A percentile compares a stretch with the other conserved stretches of the same genome.
These are phyloP conservation scores for Trachurus trachurus DNA, from an alignment of 2,797 vertebrate genomes.

Conservation along the genomic window DNA sequence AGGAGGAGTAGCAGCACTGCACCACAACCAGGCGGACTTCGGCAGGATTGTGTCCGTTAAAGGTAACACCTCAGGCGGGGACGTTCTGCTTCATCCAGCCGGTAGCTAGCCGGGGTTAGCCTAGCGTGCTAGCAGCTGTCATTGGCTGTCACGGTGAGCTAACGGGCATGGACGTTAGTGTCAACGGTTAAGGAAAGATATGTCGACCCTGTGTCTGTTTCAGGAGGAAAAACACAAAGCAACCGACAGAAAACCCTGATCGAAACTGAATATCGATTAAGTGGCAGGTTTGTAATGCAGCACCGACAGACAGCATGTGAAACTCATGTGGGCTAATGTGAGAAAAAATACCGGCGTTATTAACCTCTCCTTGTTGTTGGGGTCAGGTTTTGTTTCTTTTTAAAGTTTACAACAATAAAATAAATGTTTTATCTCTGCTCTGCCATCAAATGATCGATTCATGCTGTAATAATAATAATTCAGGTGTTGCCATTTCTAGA, in stretches of 20 bases:
- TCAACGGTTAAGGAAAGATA: conserved; percentile 1
- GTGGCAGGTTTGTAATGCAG: background rate
- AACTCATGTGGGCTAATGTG: background rate
- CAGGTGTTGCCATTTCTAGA: background rate
- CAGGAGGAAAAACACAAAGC: background rate
- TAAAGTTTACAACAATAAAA: background rate
- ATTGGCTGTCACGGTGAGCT: conserved; percentile 5
- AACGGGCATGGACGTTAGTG: background rate
- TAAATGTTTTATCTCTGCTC: background rate
- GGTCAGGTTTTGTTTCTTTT: background rate
- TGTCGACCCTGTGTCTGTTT: background rate
- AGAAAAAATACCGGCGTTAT: background rate
- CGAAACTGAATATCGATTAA: background rate
- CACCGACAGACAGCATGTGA: background rate
- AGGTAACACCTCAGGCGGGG: conserved; percentile 26
- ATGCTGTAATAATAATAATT: background rate
- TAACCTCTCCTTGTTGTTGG: background rate
- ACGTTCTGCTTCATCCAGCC: conserved; percentile 18
- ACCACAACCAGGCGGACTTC: background rate
- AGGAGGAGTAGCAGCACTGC: background rate
- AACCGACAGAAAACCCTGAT: background rate
- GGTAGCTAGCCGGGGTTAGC: conserved; percentile 43
- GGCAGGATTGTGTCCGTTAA: background rate
- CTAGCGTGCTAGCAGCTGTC: conserved; percentile 26
- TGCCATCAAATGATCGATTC: background rate